Conservation (phyloP, 64 coral and sea anemone genomes). For the Actinia tenebrosa region DNA sequence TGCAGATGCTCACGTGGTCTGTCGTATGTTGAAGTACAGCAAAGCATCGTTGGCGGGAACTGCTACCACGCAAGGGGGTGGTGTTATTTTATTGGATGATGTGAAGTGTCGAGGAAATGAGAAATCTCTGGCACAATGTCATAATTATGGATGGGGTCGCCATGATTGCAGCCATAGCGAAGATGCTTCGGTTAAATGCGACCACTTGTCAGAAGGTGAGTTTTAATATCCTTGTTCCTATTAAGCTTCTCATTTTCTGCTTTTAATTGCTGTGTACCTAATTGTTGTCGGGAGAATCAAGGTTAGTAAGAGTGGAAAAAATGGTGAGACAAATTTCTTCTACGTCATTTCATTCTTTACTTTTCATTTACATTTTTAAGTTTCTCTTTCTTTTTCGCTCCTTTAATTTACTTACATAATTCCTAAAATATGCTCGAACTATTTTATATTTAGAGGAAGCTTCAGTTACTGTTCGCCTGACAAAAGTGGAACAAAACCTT, state of each 20-base stretch:
- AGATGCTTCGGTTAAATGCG: background rate
- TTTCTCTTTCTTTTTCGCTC: background rate
- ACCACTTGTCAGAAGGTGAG: background rate
- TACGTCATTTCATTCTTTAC: background rate
- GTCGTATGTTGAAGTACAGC: constrained; percentile 14
- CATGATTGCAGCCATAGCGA: background rate
- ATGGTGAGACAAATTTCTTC: too few relatives aligned
- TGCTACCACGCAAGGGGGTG: background rate
- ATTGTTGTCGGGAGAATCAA: too few relatives aligned
- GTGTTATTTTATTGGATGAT: background rate
- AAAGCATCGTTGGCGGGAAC: background rate
- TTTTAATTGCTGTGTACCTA: too few relatives aligned
- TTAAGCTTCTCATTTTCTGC: too few relatives aligned
- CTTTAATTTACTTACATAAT: background rate
- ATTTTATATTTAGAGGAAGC: background rate
- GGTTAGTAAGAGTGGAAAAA: too few relatives aligned
- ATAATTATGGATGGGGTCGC: background rate
- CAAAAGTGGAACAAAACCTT: background rate
- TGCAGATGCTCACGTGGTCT: constrained; percentile 6
- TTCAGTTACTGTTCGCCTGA: background rate
- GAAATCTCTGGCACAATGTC: background rate
- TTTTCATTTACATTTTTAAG: background rate
- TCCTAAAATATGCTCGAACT: background rate
- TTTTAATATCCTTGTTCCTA: background rate
- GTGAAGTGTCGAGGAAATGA: background rate